phyloP scores from a whole-genome alignment of 2,113 vertebrate genomes.

The Hepsetus odoe region DNA sequence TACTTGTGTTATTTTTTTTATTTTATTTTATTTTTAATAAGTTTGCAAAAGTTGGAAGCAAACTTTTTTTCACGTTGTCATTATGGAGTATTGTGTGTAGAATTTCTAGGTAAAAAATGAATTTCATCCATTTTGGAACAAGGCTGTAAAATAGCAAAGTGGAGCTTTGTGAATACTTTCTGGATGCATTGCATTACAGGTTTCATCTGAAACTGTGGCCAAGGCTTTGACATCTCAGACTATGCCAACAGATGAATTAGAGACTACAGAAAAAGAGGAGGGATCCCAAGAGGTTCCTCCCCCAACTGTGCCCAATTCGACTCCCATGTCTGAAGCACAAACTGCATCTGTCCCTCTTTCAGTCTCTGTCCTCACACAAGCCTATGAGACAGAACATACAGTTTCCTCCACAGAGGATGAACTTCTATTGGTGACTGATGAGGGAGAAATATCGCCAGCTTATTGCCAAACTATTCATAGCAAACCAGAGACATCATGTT shows the following conservation, averaged over 20 bases:
- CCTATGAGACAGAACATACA: constrained; percentile 17
- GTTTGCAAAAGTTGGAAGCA: too few species aligned
- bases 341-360: neutral
- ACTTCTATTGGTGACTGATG: neutral
- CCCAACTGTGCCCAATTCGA: neutral
- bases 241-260: neutral
- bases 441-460: neutral
- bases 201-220: neutral
- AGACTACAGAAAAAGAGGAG: neutral
- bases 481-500: neutral
- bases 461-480: neutral
- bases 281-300: constrained; percentile 3
- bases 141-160: too few species aligned
- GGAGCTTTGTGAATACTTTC: neutral
- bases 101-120: too few species aligned
- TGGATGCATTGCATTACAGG: too few species aligned
- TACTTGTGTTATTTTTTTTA: too few species aligned
- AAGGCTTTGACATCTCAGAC: neutral
- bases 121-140: too few species aligned
- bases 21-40: too few species aligned
- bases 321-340: neutral
- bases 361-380: neutral
- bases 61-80: too few species aligned
- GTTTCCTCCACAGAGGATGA: neutral
- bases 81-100: too few species aligned